These are phyloP conservation scores for Leptopilina syphax DNA, from an alignment of 2,888 invertebrate genomes.

Conservation along the genomic window DNA sequence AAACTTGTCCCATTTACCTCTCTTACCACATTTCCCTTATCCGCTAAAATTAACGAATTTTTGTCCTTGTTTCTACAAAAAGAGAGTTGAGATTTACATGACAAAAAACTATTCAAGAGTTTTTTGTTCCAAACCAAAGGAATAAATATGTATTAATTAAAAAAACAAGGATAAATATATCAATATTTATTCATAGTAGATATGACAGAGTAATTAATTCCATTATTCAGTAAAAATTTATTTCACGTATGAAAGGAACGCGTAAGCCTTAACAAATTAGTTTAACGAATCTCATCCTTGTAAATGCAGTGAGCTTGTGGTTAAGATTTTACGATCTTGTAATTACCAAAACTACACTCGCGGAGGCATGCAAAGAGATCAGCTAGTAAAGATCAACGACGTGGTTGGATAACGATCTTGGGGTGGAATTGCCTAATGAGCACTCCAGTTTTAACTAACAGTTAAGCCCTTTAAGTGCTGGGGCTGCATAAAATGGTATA, in stretches of 20 bases:
- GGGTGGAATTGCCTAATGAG: slow-evolving; percentile 29
- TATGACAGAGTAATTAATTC: no score
- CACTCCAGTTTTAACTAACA: slow-evolving; percentile 22
- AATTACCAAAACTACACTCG: slow-evolving; percentile 15
- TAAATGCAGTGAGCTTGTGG: slow-evolving; percentile 15
- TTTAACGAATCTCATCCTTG: slow-evolving; percentile 2
- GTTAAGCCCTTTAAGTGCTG: slow-evolving; percentile 4
- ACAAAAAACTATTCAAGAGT: no score
- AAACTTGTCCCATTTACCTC: background rate
- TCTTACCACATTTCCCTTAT: background rate
- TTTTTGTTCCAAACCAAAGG: no score
- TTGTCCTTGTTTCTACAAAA: no score
- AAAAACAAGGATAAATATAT: no score
- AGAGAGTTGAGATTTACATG: no score
- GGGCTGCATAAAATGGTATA: slow-evolving; percentile 1
- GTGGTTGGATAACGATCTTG: slow-evolving; percentile 33
- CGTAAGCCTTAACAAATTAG: slow-evolving; percentile 5
- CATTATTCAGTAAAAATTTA: background rate
- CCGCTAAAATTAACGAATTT: no score
- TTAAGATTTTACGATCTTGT: slow-evolving; percentile 26
- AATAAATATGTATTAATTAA: no score
- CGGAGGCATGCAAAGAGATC: slow-evolving; percentile 15
- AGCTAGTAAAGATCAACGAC: slow-evolving; percentile 19
- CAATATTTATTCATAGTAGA: no score
- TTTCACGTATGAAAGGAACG: background rate